Conservation (phyloP, 2,888 invertebrate genomes). For the Agrotis exclamationis region DNA sequence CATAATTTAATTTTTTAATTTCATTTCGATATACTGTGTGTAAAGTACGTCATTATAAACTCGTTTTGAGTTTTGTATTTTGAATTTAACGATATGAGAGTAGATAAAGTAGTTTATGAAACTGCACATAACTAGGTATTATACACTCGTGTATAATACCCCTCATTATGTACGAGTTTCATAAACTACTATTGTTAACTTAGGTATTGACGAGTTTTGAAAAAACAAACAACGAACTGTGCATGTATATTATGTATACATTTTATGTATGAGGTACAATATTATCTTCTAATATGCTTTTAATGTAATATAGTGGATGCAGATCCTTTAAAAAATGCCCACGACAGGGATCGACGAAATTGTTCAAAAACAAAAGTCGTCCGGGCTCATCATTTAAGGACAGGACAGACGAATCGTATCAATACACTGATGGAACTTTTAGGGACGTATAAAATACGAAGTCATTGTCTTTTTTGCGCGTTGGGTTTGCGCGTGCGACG, state of each 20-base stretch:
- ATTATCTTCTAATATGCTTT: conserved; percentile 60
- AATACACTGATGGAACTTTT: conserved; percentile 87
- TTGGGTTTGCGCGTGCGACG: conserved; percentile 81
- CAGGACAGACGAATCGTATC: conserved; percentile 79
- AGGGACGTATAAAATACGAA: conserved; percentile 87
- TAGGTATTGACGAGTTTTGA: conserved; percentile 21
- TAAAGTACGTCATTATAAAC: no score
- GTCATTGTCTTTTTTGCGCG: conserved; percentile 89
- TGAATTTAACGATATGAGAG: no score
- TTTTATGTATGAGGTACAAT: conserved; percentile 50
- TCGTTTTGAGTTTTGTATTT: no score
- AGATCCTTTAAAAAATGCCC: conserved; percentile 67
- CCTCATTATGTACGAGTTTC: no score
- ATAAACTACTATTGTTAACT: no score
- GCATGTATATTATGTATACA: conserved; percentile 28
- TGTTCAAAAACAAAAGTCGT: conserved; percentile 77
- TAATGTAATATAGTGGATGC: conserved; percentile 57
- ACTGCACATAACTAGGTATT: no score
- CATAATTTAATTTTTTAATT: no score
- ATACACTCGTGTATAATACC: no score
- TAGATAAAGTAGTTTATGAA: no score
- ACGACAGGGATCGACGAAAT: conserved; percentile 72
- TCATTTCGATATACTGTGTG: no score
- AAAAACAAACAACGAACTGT: conserved; percentile 17
- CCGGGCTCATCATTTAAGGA: conserved; percentile 76